These are phyloP conservation scores for Drosophila pseudotalamancana DNA, from an alignment of 2,888 invertebrate species.

Conservation along the genomic window DNA sequence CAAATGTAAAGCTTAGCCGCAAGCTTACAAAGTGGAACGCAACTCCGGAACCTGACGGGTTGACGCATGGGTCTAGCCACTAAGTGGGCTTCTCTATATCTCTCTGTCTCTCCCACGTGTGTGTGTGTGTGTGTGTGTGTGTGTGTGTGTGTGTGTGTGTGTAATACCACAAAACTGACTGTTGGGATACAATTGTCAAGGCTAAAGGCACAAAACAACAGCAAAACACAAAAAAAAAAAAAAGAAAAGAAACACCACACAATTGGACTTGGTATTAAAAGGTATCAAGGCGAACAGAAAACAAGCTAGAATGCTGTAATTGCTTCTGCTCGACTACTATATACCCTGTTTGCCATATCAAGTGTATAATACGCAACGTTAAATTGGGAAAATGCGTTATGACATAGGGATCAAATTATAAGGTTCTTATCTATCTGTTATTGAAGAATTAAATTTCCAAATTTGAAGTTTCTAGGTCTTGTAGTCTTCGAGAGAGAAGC, in stretches of 20 bases:
- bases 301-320: background rate
- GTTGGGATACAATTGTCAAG: constrained; percentile 58
- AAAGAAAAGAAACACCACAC: constrained; percentile 4
- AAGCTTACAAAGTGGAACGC: constrained; percentile 54
- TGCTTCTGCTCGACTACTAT: too few species aligned
- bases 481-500: too few species aligned
- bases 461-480: too few species aligned
- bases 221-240: constrained; percentile 8
- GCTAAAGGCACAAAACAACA: constrained; percentile 43
- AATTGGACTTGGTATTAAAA: constrained; percentile 46
- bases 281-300: constrained; percentile 16
- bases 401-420: too few species aligned
- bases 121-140: background rate
- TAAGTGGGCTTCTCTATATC: constrained; percentile 54
- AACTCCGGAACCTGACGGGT: constrained; percentile 40
- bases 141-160: constrained; percentile 1
- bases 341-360: too few species aligned
- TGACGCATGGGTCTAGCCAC: constrained; percentile 61
- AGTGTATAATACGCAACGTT: too few species aligned
- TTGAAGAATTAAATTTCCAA: too few species aligned
- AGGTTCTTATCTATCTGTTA: too few species aligned
- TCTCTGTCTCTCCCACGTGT: background rate
- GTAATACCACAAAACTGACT: constrained; percentile 28
- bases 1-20: constrained; percentile 62
- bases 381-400: too few species aligned